Evolutionary conservation across 2,113 vertebrate genomes (phyloP).

Genomic region (Salvator merianae): DNA sequence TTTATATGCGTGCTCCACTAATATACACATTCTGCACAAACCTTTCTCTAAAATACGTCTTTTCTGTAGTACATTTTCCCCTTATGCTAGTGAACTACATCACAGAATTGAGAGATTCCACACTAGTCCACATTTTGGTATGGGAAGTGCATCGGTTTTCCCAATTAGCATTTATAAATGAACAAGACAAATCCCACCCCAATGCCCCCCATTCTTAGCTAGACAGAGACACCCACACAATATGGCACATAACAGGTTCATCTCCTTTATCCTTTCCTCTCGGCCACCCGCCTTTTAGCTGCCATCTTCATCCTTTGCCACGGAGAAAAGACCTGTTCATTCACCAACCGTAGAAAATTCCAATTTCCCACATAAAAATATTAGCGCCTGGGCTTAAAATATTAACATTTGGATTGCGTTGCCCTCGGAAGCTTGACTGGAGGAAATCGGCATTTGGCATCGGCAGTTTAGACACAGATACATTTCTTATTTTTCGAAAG

Average conservation of each 20-base stretch:
- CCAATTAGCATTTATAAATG: too few species aligned
- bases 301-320: slow-evolving; percentile 43
- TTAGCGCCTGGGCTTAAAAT: slow-evolving; percentile 72
- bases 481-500: slow-evolving; percentile 42
- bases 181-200: too few species aligned
- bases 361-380: slow-evolving; percentile 75
- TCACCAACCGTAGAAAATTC: slow-evolving; percentile 67
- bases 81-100: too few species aligned
- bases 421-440: slow-evolving; percentile 57
- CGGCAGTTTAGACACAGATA: slow-evolving; percentile 69
- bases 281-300: slow-evolving; percentile 13
- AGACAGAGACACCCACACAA: not conserved
- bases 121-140: too few species aligned
- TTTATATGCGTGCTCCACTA: too few species aligned
- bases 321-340: slow-evolving; percentile 62
- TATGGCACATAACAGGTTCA: not conserved
- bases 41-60: too few species aligned
- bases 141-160: too few species aligned
- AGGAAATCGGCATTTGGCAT: slow-evolving; percentile 59
- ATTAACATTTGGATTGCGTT: slow-evolving; percentile 67
- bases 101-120: too few species aligned
- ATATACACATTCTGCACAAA: too few species aligned
- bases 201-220: too few species aligned
- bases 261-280: not conserved
- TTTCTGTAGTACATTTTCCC: too few species aligned